Base-by-base conservation (phyloP, 2,797 vertebrate genomes). In the Helarctos malayanus region DNA sequence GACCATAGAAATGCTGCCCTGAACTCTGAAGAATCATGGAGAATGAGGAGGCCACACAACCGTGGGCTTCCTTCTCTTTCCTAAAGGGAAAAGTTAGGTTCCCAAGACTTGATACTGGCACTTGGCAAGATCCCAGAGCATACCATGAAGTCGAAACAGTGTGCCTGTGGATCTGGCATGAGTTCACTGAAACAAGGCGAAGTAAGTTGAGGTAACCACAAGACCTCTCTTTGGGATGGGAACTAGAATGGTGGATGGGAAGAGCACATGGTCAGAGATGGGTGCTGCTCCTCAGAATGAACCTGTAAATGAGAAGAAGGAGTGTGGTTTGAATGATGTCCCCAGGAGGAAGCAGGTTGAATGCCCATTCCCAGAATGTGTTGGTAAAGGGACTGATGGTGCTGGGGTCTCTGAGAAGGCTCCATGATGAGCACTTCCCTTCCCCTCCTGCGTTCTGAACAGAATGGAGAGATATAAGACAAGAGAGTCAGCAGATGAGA, bases 241-340 rank as follows among this genome's bases (percentile, higher is more conserved):
- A 6, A 18, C 49, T 7, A 18, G 45, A 18, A 14, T 63, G 25
- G 52, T 11, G 38, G 45, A 78, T 35, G 52, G 32, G 25, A 80
- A 27, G 23, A 56, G 18, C 13, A 47, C 1, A 0, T 54, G n/a
- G 29, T 25, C 8, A 18, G 83, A 56, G 38, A 41, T 35, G 25
- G 45, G 68, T 16, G 19, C 54, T 1, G 0, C 41, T 76, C 45
- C 56, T 82, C 38, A 75, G 68, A 19, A 65, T 57, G 83, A 57
- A 59, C 25, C 52, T 84, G 61, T n/a, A 56, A 27, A 23, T 27
- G 76, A 68, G 49, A 82, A 32, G 89, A 73, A 18, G 15, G 23
- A 27, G 29, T 18, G 16, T 13, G 29, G n/a, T 52, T 19, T 13
- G 23, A 41, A 21, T 0, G 25, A 23, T 0, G 15, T 4, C 25